phyloP scores from a whole-genome alignment of 2,888 invertebrate species.

The Leucania comma region DNA sequence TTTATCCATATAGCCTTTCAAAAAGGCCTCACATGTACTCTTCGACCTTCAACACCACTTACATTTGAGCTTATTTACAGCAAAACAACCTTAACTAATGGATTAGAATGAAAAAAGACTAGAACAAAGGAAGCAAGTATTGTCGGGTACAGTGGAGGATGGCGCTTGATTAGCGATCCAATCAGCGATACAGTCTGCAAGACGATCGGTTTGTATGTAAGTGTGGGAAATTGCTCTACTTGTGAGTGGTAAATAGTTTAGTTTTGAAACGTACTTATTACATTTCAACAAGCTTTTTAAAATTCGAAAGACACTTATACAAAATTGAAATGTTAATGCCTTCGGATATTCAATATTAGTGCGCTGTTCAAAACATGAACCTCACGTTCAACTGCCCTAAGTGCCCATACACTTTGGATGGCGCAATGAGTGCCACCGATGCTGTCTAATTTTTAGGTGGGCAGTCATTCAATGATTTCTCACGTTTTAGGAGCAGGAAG shows the following conservation, averaged over 20 bases:
- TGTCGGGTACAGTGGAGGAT: conserved; percentile 4
- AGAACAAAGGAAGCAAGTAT: conserved; percentile 35
- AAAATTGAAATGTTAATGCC: too few relatives aligned
- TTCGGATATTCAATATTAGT: too few relatives aligned
- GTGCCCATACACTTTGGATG: too few relatives aligned
- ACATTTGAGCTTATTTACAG: conserved; percentile 36
- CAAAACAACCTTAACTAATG: conserved; percentile 57
- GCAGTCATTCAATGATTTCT: too few relatives aligned
- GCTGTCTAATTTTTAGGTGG: too few relatives aligned
- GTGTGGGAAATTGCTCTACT: conserved; percentile 47
- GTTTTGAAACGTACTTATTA: too few relatives aligned
- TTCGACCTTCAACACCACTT: conserved; percentile 35
- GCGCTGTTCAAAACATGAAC: too few relatives aligned
- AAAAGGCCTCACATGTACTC: background rate
- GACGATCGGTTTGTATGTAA: conserved; percentile 39
- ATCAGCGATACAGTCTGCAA: conserved; percentile 49
- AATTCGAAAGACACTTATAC: too few relatives aligned
- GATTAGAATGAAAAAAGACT: conserved; percentile 51
- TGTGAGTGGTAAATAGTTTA: background rate
- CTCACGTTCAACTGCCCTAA: too few relatives aligned
- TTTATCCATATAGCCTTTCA: conserved; percentile 5
- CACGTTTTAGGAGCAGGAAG: too few relatives aligned
- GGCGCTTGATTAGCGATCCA: conserved; percentile 57
- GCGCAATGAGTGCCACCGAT: too few relatives aligned
- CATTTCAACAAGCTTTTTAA: too few relatives aligned